Conservation (phyloP, 2,113 vertebrate species). For the Silurus asotus region DNA sequence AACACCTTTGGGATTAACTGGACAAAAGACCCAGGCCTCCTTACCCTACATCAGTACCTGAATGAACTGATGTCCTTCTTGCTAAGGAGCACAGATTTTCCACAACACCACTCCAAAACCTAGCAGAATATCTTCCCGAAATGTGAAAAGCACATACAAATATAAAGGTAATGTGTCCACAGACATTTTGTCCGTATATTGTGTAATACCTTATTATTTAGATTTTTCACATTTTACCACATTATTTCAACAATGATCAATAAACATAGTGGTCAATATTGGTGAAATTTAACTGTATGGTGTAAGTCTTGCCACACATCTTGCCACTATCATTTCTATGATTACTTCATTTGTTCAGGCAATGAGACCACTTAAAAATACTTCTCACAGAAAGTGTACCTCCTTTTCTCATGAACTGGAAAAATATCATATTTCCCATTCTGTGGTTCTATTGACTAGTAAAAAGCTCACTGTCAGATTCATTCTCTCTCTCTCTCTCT, state of each 20-base stretch:
- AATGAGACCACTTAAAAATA: conserved; percentile 18
- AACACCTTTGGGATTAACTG: too few relatives aligned
- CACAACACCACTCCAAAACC: too few relatives aligned
- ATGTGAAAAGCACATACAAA: too few relatives aligned
- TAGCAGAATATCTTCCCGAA: too few relatives aligned
- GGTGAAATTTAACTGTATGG: not conserved
- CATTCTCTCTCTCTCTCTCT: conserved; percentile 3
- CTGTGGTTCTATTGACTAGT: conserved; percentile 33
- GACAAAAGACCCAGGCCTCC: too few relatives aligned
- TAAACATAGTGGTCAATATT: not conserved
- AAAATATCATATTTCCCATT: conserved; percentile 48
- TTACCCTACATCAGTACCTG: too few relatives aligned
- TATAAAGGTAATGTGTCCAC: too few relatives aligned
- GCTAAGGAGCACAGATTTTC: too few relatives aligned
- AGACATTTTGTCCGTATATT: too few relatives aligned
- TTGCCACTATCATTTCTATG: conserved; percentile 2
- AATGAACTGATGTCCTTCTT: too few relatives aligned
- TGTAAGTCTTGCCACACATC: not conserved
- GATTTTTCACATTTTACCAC: not conserved
- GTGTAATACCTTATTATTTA: not conserved
- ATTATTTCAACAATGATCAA: not conserved
- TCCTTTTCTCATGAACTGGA: conserved; percentile 31
- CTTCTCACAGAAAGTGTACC: not conserved
- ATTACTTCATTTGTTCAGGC: conserved; percentile 25
- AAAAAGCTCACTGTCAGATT: conserved; percentile 19